phyloP scores from a whole-genome alignment of 2,888 invertebrate species.

The Creontiades dilutus region DNA sequence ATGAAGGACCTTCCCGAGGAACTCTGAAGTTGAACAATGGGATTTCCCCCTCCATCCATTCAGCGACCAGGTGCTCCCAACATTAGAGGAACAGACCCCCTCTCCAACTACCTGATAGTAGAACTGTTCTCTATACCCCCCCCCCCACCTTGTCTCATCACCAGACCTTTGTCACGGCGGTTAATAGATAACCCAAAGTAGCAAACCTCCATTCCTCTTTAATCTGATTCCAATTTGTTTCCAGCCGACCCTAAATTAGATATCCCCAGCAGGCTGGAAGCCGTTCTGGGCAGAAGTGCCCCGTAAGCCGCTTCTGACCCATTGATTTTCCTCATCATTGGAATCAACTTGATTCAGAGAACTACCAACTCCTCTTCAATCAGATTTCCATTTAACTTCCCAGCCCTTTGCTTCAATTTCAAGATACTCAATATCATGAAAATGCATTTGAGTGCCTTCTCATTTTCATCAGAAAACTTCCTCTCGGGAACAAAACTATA shows the following conservation, averaged over 20 bases:
- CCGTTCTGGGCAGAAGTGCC: not conserved
- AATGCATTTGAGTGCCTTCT: too few species aligned
- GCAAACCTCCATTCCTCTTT: conserved; percentile 22
- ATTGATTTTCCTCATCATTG: not conserved
- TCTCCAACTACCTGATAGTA: too few species aligned
- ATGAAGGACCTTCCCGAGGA: not conserved
- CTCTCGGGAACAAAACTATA: too few species aligned
- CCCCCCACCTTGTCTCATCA: not conserved
- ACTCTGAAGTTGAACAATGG: conserved; percentile 10
- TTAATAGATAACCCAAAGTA: conserved; percentile 38
- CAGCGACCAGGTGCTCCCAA: not conserved
- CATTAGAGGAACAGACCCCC: conserved; percentile 8
- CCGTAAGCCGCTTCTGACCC: not conserved
- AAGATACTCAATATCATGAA: too few species aligned
- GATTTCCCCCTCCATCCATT: not conserved
- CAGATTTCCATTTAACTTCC: too few species aligned
- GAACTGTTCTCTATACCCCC: not conserved
- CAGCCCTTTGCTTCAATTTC: too few species aligned
- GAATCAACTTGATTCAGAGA: not conserved
- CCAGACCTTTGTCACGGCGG: not conserved
- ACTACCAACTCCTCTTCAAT: not conserved
- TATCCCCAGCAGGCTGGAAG: not conserved
- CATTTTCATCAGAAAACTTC: too few species aligned
- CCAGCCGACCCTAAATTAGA: conserved; percentile 28
- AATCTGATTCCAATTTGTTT: conserved; percentile 40